These are phyloP conservation scores for Heliothis subflexa DNA, from an alignment of 1,140 invertebrate species.

Conservation along the genomic window DNA sequence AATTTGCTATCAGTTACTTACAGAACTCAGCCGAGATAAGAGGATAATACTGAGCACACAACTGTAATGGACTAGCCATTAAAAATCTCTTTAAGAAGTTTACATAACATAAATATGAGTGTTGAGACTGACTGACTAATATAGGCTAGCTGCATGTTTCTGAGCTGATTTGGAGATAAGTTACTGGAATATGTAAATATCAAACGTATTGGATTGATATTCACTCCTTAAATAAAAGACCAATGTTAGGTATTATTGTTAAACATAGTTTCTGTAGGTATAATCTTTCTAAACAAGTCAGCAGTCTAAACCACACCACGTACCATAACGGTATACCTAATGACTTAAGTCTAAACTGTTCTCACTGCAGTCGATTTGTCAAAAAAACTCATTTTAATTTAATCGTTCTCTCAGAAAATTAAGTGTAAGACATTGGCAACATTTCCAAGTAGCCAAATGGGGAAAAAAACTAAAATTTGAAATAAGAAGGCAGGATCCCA, in stretches of 20 bases:
- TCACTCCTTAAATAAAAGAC: no score
- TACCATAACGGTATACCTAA: conserved; percentile 23
- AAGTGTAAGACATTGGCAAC: conserved; percentile 41
- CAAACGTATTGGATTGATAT: no score
- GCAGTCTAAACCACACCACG: neutral
- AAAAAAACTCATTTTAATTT: conserved; percentile 43
- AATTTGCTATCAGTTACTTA: conserved; percentile 6
- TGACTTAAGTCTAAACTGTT: conserved; percentile 21
- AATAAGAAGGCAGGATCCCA: conserved; percentile 70
- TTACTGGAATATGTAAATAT: neutral
- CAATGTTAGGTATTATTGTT: no score
- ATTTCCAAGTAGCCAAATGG: conserved; percentile 40
- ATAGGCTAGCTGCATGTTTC: conserved; percentile 18
- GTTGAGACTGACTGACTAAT: conserved; percentile 3
- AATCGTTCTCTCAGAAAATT: conserved; percentile 47
- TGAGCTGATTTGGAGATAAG: conserved; percentile 7
- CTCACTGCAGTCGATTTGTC: conserved; percentile 27
- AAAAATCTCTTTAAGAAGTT: conserved; percentile 40
- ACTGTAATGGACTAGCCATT: conserved; percentile 19
- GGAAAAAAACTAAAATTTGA: conserved; percentile 54
- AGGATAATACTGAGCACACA: conserved; percentile 30
- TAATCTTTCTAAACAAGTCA: neutral
- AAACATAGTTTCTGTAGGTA: neutral
- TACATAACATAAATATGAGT: conserved; percentile 20
- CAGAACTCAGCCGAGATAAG: conserved; percentile 26